Base-by-base conservation (phyloP, 2,797 vertebrate genomes). In the Syngnathus acus region DNA sequence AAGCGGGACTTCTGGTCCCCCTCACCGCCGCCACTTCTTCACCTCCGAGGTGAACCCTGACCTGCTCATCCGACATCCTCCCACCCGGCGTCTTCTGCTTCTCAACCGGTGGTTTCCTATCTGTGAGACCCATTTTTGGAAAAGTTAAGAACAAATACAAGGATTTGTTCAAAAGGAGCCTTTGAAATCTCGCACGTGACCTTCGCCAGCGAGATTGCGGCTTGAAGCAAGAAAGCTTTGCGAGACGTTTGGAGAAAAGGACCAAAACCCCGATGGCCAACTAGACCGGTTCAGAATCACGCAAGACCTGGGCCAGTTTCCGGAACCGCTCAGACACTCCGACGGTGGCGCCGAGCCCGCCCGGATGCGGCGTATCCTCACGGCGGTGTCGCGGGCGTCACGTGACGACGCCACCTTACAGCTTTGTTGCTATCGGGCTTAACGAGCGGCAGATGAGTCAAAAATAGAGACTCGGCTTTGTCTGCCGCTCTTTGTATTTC, bases 391-490 rank as follows among this genome's bases (percentile, higher is more conserved):
- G 14, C 14, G 53, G 19, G 1, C 38, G 23, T 62, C 40, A 62
- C 60, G 60, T 62, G 60, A 45, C n/a, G 60, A 26, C 2, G 60
- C 40, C 60, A 62, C 60, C 42, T 42, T n/a, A 38, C 39, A 38
- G 19, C 58, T 11, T 62, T 21, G 42, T 62, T 23, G 40, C 0
- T 7, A 43, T 23, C 23, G 10, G 21, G 53, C 45, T 50, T 13
- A 65, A 55, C 7, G 66, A 72, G 75, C 16, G 6, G 38, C 65
- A 60, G 69, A 63, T 62, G 71, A 39, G 48, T 65, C 63, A 65
- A 53, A 57, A 16, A 72, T 62, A 62, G 60, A 62, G 40, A 45
- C 21, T 26, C 40, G 4, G 11, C 60, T 62, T 62, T 62, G 60
- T 62, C n/a, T 26, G 39, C 6, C n/a, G 19, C 40, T 62, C 60